A percentile compares a stretch with the other conserved stretches of the same genome.
These are phyloP conservation scores for Amblyopsis rosae DNA, from an alignment of 2,113 vertebrate genomes.

Conservation along the genomic window DNA sequence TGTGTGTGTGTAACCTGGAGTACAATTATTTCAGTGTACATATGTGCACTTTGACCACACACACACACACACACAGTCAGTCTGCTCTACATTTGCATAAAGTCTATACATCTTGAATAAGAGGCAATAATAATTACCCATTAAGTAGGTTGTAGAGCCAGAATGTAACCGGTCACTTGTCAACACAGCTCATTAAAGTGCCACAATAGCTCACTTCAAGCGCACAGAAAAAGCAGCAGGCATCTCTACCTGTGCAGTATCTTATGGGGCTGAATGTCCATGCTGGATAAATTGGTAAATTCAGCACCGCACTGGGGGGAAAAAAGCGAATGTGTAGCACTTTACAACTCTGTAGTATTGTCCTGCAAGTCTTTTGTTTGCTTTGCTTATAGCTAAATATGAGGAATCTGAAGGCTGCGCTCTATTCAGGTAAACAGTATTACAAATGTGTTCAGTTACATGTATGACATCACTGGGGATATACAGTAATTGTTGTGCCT, in stretches of 20 bases:
- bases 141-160: conserved; percentile 53
- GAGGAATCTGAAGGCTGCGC: conserved; percentile 4
- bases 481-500: background rate
- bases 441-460: conserved; percentile 3
- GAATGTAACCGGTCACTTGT: conserved; percentile 61
- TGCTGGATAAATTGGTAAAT: conserved; percentile 57
- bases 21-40: conserved; percentile 63
- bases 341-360: conserved; percentile 41
- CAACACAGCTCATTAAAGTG: conserved; percentile 74
- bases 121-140: conserved; percentile 68
- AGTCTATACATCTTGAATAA: conserved; percentile 68
- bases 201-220: conserved; percentile 67
- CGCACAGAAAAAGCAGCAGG: conserved; percentile 50
- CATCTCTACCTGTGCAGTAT: conserved; percentile 57
- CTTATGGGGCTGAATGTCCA: conserved; percentile 49
- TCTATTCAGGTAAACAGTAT: conserved; percentile 32
- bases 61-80: conserved; percentile 26
- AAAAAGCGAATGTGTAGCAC: conserved; percentile 46
- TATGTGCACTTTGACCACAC: conserved; percentile 10
- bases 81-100: conserved; percentile 66
- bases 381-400: conserved; percentile 18
- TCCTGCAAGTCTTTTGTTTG: conserved; percentile 41
- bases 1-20: conserved; percentile 31
- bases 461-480: background rate
- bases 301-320: conserved; percentile 48